These are phyloP conservation scores for Cyclura pinguis DNA, from an alignment of 2,797 vertebrate genomes.

Conservation along the genomic window DNA sequence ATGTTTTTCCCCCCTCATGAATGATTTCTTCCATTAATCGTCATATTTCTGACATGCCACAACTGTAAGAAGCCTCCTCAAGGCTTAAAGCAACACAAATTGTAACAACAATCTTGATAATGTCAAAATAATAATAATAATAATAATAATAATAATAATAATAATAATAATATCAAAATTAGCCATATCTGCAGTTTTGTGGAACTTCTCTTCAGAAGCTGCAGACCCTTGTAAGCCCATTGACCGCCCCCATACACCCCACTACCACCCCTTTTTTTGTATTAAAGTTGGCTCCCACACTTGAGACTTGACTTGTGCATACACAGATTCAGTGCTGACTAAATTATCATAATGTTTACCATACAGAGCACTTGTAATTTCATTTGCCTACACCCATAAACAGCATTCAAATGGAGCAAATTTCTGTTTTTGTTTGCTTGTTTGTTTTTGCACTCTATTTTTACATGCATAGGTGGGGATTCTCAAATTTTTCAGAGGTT, in stretches of 20 bases:
- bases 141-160: too few species aligned
- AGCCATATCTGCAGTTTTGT: not conserved
- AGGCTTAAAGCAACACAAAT: not conserved
- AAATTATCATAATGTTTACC: not conserved
- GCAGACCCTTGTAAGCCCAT: too few species aligned
- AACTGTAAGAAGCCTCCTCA: not conserved
- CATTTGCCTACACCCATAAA: not conserved
- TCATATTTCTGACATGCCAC: not conserved
- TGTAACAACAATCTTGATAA: not conserved
- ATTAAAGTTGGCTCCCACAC: too few species aligned
- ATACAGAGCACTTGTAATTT: not conserved
- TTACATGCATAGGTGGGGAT: not conserved
- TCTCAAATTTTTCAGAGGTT: not conserved
- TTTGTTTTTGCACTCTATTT: not conserved
- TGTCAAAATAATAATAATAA: too few species aligned
- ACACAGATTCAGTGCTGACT: too few species aligned
- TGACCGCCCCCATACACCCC: too few species aligned
- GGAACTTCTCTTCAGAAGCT: too few species aligned
- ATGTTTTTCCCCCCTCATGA: not conserved
- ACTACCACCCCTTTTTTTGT: too few species aligned
- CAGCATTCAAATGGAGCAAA: not conserved
- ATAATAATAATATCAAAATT: too few species aligned
- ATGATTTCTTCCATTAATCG: conserved; percentile 10
- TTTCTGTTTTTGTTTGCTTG: not conserved
- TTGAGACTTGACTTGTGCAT: too few species aligned